Evolutionary conservation across 2,888 invertebrate species (phyloP), one percentile per base, ranked within the genome.

Genomic region (Ormyrus labotus): DNA sequence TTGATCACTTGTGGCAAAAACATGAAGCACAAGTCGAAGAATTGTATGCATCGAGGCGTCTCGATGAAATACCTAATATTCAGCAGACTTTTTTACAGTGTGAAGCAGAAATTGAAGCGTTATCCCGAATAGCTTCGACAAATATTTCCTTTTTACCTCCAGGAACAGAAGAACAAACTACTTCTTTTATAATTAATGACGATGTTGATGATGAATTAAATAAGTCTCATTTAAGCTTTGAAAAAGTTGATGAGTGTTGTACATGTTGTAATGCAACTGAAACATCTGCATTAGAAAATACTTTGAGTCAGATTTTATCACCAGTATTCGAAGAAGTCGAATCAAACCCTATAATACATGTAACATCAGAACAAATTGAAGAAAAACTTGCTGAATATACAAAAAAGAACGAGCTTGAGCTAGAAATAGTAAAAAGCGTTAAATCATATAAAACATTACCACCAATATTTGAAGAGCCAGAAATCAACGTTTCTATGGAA

Each of bases 21-120:
- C 76, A 10, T 5, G 79, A 83, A 10, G 63, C 47, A 5, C 69
- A 73, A 63, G 67, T 61, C 6, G 82, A 83, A 63, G 48, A 73
- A 10, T 57, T 73, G 0, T 77, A 74, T 48, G 34, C 67, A 0
- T 11, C 45, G 0, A 67, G 79, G 19, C 76, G 79, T 51, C 61
- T 81, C 13, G 47, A 63, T 13, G 72, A 72, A 48, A 74, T 74
- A 63, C 19, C 60, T 11, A 50, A 64, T 9, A 6, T 67, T 8
- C 19, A 74, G 57, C 45, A 81, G 60, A 61, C 60, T n/a, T 10
- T 76, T n/a, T n/a, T 34, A 9, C 45, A 45, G 0, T 76, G 61
- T 13, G 19, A 70, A 48, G 75, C 67, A 13, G 71, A 67, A 34
- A 67, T 80, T 53, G 11, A 65, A 13, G 75, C 55, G 4, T 34